phyloP scores from a whole-genome alignment of 1,140 invertebrate species.

The Penaeus japonicus region DNA sequence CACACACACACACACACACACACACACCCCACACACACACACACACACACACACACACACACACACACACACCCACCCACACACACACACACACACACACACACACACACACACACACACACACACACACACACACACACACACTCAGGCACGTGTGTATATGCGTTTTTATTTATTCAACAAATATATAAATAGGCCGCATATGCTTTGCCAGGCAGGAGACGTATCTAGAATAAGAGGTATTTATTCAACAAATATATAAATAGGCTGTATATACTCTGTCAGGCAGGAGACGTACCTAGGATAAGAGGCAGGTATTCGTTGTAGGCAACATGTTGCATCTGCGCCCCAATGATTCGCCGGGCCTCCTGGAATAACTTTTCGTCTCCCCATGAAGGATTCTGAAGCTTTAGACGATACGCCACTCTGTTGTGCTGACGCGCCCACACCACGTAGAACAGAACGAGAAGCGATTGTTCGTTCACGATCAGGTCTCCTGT shows the following conservation, averaged over 20 bases:
- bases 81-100: no score
- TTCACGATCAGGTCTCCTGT: slow-evolving; percentile 85
- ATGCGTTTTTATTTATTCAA: no score
- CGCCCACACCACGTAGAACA: slow-evolving; percentile 62
- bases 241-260: no score
- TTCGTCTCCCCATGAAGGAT: slow-evolving; percentile 68
- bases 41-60: no score
- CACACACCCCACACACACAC: no score
- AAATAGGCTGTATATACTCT: background rate
- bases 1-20: no score
- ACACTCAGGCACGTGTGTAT: no score
- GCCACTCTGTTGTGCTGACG: slow-evolving; percentile 64
- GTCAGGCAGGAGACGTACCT: slow-evolving; percentile 64
- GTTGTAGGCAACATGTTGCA: slow-evolving; percentile 58
- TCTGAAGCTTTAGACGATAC: slow-evolving; percentile 59
- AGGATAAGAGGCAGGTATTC: slow-evolving; percentile 68
- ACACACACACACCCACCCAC: no score
- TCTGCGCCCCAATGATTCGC: slow-evolving; percentile 8
- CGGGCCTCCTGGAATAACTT: slow-evolving; percentile 55
- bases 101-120: no score
- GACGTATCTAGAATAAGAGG: background rate
- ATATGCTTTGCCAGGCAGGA: background rate
- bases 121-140: no score
- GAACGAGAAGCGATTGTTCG: slow-evolving; percentile 73
- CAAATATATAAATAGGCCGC: no score